Base-by-base conservation (phyloP, 2,888 invertebrate genomes). In the Cerastoderma edule region DNA sequence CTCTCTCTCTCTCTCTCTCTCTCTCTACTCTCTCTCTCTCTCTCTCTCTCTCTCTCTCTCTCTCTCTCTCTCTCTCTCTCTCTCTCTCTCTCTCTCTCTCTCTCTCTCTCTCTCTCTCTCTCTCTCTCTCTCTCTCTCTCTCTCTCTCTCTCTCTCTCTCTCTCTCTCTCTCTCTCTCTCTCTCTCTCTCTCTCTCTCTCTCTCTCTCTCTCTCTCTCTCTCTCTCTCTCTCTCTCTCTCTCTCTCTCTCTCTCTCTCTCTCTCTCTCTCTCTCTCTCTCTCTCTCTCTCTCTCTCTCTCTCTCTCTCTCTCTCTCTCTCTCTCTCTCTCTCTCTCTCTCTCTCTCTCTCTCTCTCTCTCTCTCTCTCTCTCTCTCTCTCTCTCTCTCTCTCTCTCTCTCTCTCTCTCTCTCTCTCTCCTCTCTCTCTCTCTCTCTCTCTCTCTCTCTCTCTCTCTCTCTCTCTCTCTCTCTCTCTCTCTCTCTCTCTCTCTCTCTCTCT, bases 321-420 rank as follows among this genome's bases (percentile, higher is more conserved):
- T 8, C 56, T 27, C 27, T 56, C n/a, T 19, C 13, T 44, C 53
- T 19, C 53, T 19, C 53, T 53, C 53, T 53, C 53, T 10, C 28
- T 8, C 56, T 27, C 27, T 56, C n/a, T 19, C 13, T 44, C 53
- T 19, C 53, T 19, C 53, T 53, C 53, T 53, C 53, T 53, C 53
- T 53, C 53, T 22, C 53, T 22, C 53, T 22, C 16, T 53, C 53
- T 53, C 53, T 53, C 53, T 22, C 53, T 53, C 53, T 53, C 53
- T 53, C 53, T 53, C 53, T 53, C 53, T 53, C 53, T 53, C 22
- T 53, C 53, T 53, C 53, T 53, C 53, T 53, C 53, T 53, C 53
- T 53, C 53, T 53, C 53, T 53, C 53, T 53, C 53, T 53, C 53
- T 53, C 53, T 53, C 53, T 22, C 53, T 53, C 53, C 22, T 13